These are phyloP conservation scores for Leptinotarsa rubiginosa DNA, from an alignment of 2,888 invertebrate species.

Conservation along the genomic window DNA sequence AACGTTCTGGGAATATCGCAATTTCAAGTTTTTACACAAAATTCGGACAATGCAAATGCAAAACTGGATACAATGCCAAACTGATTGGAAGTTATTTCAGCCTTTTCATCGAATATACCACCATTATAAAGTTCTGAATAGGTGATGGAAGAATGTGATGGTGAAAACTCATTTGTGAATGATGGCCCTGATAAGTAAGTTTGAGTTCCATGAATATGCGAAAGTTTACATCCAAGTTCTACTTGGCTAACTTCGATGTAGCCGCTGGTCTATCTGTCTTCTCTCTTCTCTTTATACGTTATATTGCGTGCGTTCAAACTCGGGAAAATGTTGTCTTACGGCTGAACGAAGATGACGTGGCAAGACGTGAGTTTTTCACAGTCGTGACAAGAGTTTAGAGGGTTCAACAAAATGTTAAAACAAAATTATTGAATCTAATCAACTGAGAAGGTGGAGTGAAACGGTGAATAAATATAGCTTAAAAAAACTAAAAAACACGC, in stretches of 20 bases:
- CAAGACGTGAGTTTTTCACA: neutral
- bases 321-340: neutral
- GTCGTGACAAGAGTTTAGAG: neutral
- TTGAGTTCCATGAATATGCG: conserved; percentile 2
- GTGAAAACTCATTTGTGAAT: conserved; percentile 13
- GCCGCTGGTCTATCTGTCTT: neutral
- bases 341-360: neutral
- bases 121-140: conserved; percentile 18
- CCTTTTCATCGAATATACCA: conserved; percentile 10
- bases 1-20: conserved; percentile 8
- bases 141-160: conserved; percentile 13
- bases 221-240: neutral
- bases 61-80: conserved; percentile 4
- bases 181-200: conserved; percentile 19
- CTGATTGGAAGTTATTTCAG: conserved; percentile 12
- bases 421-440: no score
- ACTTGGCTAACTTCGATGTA: neutral
- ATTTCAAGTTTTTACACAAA: conserved; percentile 13
- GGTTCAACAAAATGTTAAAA: no score
- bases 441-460: no score
- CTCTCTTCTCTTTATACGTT: neutral
- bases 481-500: no score
- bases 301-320: neutral
- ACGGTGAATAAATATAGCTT: no score
- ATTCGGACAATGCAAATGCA: conserved; percentile 6